phyloP scores from a whole-genome alignment of 2,113 vertebrate genomes.

The Brienomyrus longianalis region DNA sequence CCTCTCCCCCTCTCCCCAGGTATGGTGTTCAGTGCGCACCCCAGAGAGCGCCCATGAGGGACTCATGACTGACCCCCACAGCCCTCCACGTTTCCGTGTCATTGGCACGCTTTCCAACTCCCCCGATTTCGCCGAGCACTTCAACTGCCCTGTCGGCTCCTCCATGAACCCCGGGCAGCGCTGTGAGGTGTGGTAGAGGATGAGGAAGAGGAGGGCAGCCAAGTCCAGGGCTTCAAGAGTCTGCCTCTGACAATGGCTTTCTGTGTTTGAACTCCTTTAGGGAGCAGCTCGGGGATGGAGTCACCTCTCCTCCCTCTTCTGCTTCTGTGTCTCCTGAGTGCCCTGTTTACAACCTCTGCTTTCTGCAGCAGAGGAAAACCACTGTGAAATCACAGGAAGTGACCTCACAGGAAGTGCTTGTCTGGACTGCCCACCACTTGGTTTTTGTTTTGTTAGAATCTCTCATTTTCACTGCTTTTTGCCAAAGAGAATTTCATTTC shows the following conservation, averaged over 20 bases:
- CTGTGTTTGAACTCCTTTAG: constrained; percentile 40
- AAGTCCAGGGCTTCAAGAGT: constrained; percentile 18
- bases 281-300: constrained; percentile 25
- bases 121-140: constrained; percentile 83
- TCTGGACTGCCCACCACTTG: constrained; percentile 9
- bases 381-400: constrained; percentile 46
- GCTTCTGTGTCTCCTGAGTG: constrained; percentile 26
- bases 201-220: constrained; percentile 5
- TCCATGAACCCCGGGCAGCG: constrained; percentile 88
- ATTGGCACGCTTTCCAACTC: constrained; percentile 95
- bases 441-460: constrained; percentile 9
- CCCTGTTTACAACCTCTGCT: constrained; percentile 32
- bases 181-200: constrained; percentile 88
- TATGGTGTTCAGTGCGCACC: constrained; percentile 93
- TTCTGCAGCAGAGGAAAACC: constrained; percentile 18
- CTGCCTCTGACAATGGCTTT: constrained; percentile 18
- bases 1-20: constrained; percentile 53
- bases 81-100: constrained; percentile 85
- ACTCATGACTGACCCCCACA: constrained; percentile 90
- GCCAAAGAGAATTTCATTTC: constrained; percentile 40
- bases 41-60: constrained; percentile 96
- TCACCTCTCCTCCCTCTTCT: background rate
- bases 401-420: constrained; percentile 37
- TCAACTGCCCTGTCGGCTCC: constrained; percentile 74
- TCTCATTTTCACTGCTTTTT: constrained; percentile 42